phyloP scores from a whole-genome alignment of 2,888 invertebrate species.

The Graphium colonna region DNA sequence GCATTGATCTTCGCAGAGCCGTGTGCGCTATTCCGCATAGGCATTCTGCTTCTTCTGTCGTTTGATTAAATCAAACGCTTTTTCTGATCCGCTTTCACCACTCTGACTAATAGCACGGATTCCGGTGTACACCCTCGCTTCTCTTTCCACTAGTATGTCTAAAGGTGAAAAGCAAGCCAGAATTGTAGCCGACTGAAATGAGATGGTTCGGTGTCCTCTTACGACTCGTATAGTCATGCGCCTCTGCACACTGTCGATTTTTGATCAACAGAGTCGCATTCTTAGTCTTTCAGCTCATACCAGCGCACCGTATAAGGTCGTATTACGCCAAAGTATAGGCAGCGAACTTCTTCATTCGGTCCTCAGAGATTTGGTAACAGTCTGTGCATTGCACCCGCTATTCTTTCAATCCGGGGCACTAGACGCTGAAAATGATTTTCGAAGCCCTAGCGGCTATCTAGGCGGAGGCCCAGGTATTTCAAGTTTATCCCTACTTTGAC shows the following conservation, averaged over 20 bases:
- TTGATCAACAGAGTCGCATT: background rate
- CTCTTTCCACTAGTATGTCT: background rate
- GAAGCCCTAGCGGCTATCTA: background rate
- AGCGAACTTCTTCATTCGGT: background rate
- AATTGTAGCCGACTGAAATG: conserved; percentile 1
- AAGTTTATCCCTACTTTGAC: background rate
- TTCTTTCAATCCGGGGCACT: background rate
- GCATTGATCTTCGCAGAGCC: background rate
- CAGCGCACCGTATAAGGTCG: background rate
- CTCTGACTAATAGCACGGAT: background rate
- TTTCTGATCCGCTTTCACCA: background rate
- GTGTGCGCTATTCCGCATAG: background rate
- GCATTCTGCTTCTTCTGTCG: background rate
- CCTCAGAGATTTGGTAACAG: background rate
- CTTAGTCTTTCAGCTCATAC: background rate
- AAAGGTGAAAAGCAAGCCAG: background rate
- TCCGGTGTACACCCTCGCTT: background rate
- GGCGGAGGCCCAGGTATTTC: background rate
- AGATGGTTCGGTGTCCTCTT: background rate
- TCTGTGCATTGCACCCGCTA: background rate
- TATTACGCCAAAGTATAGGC: background rate
- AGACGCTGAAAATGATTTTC: background rate
- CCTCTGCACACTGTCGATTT: background rate
- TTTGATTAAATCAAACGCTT: background rate
- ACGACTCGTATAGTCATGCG: background rate